phyloP scores from a whole-genome alignment of 2,113 vertebrate species.

The Lasiurus borealis region DNA sequence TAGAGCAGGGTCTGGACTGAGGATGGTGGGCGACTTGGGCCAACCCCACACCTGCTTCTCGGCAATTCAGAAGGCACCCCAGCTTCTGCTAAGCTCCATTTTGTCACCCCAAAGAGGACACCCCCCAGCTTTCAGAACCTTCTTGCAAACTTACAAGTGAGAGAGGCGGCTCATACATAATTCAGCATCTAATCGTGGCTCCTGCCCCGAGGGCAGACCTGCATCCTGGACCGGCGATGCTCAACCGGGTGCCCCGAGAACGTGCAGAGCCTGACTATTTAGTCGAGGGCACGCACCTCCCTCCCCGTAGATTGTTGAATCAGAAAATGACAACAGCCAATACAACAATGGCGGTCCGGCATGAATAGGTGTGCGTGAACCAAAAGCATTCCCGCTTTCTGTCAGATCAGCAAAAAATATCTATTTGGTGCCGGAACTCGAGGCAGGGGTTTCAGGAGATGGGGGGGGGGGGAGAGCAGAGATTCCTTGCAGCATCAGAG shows the following conservation, averaged over 20 bases:
- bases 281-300: too few species aligned
- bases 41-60: neutral
- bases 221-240: fast-evolving
- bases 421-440: neutral
- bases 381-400: neutral
- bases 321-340: neutral
- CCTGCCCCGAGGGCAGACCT: neutral
- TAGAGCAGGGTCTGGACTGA: fast-evolving
- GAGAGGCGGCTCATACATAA: neutral
- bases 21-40: fast-evolving
- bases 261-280: neutral
- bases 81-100: neutral
- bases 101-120: too few species aligned
- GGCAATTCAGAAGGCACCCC: neutral
- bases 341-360: too few species aligned
- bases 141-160: neutral
- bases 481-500: neutral
- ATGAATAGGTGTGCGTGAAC: neutral
- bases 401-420: neutral
- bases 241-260: neutral
- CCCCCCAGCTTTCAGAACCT: neutral
- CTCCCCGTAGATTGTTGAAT: neutral
- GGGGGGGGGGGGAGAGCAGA: too few species aligned
- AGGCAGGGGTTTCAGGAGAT: neutral
- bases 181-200: neutral